Base-by-base conservation (phyloP, 2,113 vertebrate genomes). In the Mastomys coucha region DNA sequence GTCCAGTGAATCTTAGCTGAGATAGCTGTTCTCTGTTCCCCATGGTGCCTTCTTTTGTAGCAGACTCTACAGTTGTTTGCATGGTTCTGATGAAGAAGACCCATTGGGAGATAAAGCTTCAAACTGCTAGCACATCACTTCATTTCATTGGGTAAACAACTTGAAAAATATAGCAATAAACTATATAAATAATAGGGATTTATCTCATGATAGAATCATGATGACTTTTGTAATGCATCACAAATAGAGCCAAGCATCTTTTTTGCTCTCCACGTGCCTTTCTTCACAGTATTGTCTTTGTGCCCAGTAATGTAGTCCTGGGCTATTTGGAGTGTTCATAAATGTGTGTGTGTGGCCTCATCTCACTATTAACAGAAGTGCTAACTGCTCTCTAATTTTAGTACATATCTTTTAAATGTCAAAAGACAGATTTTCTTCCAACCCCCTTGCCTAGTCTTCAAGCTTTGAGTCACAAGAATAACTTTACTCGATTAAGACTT, bases 371-470 rank as follows among this genome's bases (percentile, higher is more conserved):
- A 97, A 95, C 56, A 96, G 80, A 97, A 97, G 91, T 95, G 96
- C 73, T 97, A 95, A 95, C 96, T 96, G n/a, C 93, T 97, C 86
- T 97, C 96, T 97, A 97, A 97, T 96, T 98, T 97, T 98, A 98
- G 92, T 69, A 88, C 22, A 9, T 96, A 96, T 96, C 95, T 98
- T 97, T 94, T 97, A 97, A 98, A 98, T 98, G 98, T 98, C 97
- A 97, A 96, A 97, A 98, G 96, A 97, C 97, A 98, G 96, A 98
- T 98, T 98, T 98, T 97, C 36, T 80, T 94, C 58, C 97, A 97
- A 58, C 97, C 97, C 94, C 90, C 87, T 91, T 95, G 91, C 91
- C 85, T 93, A 95, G 72, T 91, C 94, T 88, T 97, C 70, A 93
- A 94, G 84, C 78, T 97, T 96, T 96, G 96, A 98, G 87, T 98